A percentile compares a stretch with the other conserved stretches of the same genome.
These are phyloP conservation scores for Sciurus niger DNA, from an alignment of 2,113 vertebrate species.

Conservation along the genomic window DNA sequence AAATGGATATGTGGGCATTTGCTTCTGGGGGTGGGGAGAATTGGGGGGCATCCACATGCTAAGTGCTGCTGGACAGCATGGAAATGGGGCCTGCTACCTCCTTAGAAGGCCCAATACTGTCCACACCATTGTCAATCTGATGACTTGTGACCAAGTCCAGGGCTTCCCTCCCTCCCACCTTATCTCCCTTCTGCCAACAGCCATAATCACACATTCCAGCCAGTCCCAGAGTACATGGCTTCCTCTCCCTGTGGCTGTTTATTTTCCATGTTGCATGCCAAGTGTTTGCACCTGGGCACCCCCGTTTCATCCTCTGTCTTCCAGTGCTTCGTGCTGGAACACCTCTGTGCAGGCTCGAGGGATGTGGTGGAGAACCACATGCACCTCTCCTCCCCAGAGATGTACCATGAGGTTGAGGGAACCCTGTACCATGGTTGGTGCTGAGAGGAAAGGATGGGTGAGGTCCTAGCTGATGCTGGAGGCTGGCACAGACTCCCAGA, in stretches of 20 bases:
- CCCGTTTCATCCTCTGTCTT: neutral
- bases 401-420: too few species aligned
- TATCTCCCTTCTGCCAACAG: neutral
- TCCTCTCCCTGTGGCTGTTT: neutral
- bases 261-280: neutral
- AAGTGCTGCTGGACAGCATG: accelerated
- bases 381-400: neutral
- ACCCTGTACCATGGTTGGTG: neutral
- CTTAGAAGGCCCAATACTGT: neutral
- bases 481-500: neutral
- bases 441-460: neutral
- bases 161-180: neutral
- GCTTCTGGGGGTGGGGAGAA: neutral
- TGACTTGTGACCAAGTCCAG: neutral
- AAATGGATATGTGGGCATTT: neutral
- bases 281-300: neutral
- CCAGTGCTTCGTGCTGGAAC: neutral
- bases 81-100: neutral
- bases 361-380: neutral
- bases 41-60: neutral
- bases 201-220: neutral
- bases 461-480: neutral
- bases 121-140: neutral
- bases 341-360: neutral
- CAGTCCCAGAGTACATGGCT: neutral